These are phyloP conservation scores for Dromius quadrimaculatus DNA, from an alignment of 2,888 invertebrate species.

Conservation along the genomic window DNA sequence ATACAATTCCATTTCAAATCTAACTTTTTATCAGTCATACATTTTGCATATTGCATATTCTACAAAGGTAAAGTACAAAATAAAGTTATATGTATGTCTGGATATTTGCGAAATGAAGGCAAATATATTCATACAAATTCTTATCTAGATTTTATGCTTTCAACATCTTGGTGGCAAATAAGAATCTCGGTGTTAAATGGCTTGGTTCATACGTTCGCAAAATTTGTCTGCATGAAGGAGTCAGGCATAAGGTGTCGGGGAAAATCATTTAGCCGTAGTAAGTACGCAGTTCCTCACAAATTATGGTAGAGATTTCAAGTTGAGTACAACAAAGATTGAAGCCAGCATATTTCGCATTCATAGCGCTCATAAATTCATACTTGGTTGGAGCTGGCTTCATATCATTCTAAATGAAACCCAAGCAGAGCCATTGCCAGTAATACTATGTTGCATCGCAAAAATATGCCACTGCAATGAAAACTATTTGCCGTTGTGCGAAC, in stretches of 20 bases:
- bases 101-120: too few relatives aligned
- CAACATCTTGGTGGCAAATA: too few relatives aligned
- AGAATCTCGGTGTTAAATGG: slow-evolving; percentile 1
- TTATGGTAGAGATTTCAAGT: slow-evolving; percentile 31
- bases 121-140: too few relatives aligned
- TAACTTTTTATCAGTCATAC: too few relatives aligned
- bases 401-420: slow-evolving; percentile 44
- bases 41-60: too few relatives aligned
- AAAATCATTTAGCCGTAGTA: slow-evolving; percentile 18
- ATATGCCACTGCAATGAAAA: slow-evolving; percentile 41
- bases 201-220: slow-evolving; percentile 11
- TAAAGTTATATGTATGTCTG: too few relatives aligned
- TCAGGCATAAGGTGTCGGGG: background rate
- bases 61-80: too few relatives aligned
- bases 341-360: slow-evolving; percentile 41
- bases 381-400: slow-evolving; percentile 36
- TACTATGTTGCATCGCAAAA: slow-evolving; percentile 11
- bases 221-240: slow-evolving; percentile 7
- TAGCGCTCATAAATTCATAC: slow-evolving; percentile 42
- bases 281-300: slow-evolving; percentile 22
- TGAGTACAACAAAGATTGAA: slow-evolving; percentile 35
- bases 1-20: too few relatives aligned
- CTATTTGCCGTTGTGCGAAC: slow-evolving; percentile 43
- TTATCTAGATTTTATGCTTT: too few relatives aligned
- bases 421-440: background rate